Evolutionary conservation across 2,113 vertebrate species (phyloP).

Genomic region (Sylvilagus bachmani): DNA sequence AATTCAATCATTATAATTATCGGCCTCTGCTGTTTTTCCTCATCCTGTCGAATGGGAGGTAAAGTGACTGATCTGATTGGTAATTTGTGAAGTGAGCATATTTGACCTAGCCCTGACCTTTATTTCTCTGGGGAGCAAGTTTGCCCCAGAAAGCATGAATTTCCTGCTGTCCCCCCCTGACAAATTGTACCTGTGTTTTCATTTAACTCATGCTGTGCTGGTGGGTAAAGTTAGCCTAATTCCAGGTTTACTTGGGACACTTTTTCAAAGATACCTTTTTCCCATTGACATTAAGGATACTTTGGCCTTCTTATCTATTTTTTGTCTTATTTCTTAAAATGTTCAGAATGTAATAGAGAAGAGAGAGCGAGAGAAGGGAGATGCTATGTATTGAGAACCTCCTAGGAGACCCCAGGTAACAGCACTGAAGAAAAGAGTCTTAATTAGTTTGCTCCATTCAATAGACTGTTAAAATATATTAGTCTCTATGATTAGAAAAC

Average conservation of each 20-base stretch:
- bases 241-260: not conserved
- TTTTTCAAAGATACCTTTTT: not conserved
- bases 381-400: not conserved
- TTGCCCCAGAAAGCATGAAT: not conserved
- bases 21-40: not conserved
- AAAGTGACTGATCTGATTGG: not conserved
- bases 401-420: not conserved
- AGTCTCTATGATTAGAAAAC: not conserved
- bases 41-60: not conserved
- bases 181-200: not conserved
- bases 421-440: not conserved
- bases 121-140: not conserved
- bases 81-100: not conserved
- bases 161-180: not conserved
- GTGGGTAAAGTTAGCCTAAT: not conserved
- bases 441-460: not conserved
- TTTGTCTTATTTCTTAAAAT: conserved; percentile 16
- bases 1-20: not conserved
- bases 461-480: not conserved
- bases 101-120: not conserved
- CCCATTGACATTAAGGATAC: not conserved
- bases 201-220: not conserved
- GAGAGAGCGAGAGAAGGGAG: too few species aligned
- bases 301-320: not conserved
- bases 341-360: not conserved